Base-by-base conservation (phyloP, 2,113 vertebrate species). In the Pseudorasbora parva region DNA sequence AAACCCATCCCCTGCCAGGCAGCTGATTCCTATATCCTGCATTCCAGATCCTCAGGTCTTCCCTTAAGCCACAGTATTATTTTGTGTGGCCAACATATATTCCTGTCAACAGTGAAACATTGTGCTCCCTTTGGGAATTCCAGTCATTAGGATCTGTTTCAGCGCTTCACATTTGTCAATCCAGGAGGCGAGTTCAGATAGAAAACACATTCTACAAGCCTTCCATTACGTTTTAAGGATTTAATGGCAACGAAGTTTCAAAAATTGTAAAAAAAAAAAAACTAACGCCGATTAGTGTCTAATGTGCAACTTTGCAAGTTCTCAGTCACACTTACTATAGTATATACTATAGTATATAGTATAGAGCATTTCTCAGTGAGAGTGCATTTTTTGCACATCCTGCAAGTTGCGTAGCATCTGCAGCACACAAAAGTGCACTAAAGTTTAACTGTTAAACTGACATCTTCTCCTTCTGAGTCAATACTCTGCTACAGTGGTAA, bases 41-140 rank as follows among this genome's bases (percentile, higher is more conserved):
- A 77, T 73, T 87, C 72, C 73, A 60, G 45, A 33, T 37, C 83
- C 23, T 37, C 14, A 21, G 54, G 25, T 41, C 64, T 62, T 57
- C 68, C 78, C 33, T 37, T 64, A 11, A 66, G 66, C 60, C 9
- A 73, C 41, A 57, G 43, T 41, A 49, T 75, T n/a, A 17, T 56
- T 62, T 49, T 75, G 72, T 76, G 51, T 76, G 15, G 66, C 41
- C 56, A 56, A 56, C 27, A 49, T 47, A 3, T 30, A 56, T 76
- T 76, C 47, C 51, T 57, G 74, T 27, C 73, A 37, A 17, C 73
- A 37, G 25, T 56, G 4, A 15, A 56, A 1, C 2, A 54, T 33
- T 25, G 57, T 74, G 23, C 30, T 30, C 8, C 49, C 73, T 30
- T 33, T 33, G 73, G 15, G 5, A 76, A 76, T 73, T 47, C 17